Evolutionary conservation across 2,888 invertebrate species (phyloP).

Genomic region (Ectemnius lituratus): DNA sequence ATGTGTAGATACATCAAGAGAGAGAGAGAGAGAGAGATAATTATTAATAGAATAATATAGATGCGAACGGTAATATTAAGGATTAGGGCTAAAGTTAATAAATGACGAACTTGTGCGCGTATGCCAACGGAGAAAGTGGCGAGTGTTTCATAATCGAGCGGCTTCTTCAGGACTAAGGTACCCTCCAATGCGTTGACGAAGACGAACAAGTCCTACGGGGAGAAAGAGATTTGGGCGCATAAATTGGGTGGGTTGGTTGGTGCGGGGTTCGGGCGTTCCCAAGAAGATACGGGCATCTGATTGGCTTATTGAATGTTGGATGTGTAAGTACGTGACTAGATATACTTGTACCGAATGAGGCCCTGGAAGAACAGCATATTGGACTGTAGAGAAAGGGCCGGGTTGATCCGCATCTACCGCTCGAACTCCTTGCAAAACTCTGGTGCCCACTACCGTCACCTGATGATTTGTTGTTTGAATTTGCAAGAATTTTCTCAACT

Average conservation of each 20-base stretch:
- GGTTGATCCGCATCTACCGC: conserved; percentile 92
- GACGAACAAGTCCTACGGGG: conserved; percentile 85
- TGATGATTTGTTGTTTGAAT: conserved; percentile 50
- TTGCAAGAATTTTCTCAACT: too few relatives aligned
- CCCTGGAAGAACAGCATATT: conserved; percentile 90
- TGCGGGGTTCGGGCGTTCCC: too few relatives aligned
- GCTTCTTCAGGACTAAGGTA: conserved; percentile 87
- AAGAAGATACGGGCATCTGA: too few relatives aligned
- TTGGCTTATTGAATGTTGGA: too few relatives aligned
- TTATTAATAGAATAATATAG: too few relatives aligned
- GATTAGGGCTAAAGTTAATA: neutral
- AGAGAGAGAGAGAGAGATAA: too few relatives aligned
- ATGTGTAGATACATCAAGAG: too few relatives aligned
- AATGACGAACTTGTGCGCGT: conserved; percentile 78
- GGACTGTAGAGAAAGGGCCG: conserved; percentile 92
- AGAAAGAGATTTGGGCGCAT: neutral
- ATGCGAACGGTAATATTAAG: too few relatives aligned
- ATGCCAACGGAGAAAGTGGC: conserved; percentile 88
- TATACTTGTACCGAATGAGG: conserved; percentile 81
- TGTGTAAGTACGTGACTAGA: too few relatives aligned
- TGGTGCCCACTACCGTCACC: conserved; percentile 80
- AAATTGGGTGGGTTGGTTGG: too few relatives aligned
- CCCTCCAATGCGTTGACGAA: conserved; percentile 93
- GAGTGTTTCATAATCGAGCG: conserved; percentile 90
- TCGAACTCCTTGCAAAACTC: conserved; percentile 88